phyloP scores from a whole-genome alignment of 1,140 invertebrate species.

The Drosophila repleta region DNA sequence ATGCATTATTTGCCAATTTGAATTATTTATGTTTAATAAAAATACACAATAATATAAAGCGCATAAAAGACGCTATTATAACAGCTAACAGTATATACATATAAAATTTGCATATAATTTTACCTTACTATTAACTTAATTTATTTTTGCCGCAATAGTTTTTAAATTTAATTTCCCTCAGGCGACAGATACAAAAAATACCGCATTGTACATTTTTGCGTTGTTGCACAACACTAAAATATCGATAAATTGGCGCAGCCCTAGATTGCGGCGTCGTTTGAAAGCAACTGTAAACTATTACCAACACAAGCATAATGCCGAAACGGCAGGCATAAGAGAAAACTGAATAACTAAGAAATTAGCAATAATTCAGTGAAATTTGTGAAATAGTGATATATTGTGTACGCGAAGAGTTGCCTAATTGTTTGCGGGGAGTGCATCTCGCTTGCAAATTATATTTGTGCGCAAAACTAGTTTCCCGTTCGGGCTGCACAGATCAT shows the following conservation, averaged over 20 bases:
- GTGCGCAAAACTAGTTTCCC: constrained; percentile 8
- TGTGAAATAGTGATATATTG: neutral
- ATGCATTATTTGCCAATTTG: too few relatives aligned
- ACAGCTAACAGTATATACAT: too few relatives aligned
- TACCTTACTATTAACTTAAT: too few relatives aligned
- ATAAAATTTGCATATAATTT: too few relatives aligned
- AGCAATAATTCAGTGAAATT: constrained; percentile 33
- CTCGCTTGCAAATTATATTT: neutral
- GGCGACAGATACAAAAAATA: neutral
- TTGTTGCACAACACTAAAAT: constrained; percentile 49
- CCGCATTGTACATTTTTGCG: neutral
- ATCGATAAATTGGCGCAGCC: constrained; percentile 39
- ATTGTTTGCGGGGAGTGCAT: constrained; percentile 12
- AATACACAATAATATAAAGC: too few relatives aligned
- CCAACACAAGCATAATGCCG: constrained; percentile 56
- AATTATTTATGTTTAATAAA: too few relatives aligned
- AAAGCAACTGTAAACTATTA: constrained; percentile 79
- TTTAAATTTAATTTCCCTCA: neutral
- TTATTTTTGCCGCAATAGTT: constrained; percentile 1
- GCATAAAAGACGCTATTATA: too few relatives aligned
- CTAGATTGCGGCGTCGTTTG: constrained; percentile 74
- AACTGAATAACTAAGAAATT: constrained; percentile 36
- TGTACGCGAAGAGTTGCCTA: neutral
- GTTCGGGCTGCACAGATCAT: constrained; percentile 34
- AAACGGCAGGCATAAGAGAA: constrained; percentile 42